Percentiles rank a stretch among this genome's conserved stretches.
These are phyloP conservation scores for Hirudo medicinalis DNA, from an alignment of 1,140 invertebrate species.

Conservation along the genomic window DNA sequence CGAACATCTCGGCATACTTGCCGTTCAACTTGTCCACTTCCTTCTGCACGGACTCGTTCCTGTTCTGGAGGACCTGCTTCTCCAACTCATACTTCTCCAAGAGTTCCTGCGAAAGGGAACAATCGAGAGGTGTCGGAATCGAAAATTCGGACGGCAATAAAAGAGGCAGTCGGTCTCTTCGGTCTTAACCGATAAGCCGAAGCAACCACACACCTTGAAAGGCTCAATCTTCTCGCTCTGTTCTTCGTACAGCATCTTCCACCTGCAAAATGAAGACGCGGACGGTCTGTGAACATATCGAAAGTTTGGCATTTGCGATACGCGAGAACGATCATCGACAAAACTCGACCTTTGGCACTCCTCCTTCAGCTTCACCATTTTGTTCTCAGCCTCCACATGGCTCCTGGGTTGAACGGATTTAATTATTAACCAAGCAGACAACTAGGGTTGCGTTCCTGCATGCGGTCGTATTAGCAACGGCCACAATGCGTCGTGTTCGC, in stretches of 20 bases:
- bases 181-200: not conserved
- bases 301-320: too few species aligned
- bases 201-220: constrained; percentile 25
- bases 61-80: constrained; percentile 33
- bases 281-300: too few species aligned
- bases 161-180: not conserved
- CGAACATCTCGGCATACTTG: constrained; percentile 51
- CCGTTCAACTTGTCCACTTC: constrained; percentile 46
- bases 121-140: not conserved
- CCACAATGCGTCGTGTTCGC: too few species aligned
- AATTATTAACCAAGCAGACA: too few species aligned
- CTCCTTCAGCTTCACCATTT: too few species aligned
- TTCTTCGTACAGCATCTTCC: constrained; percentile 31
- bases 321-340: too few species aligned
- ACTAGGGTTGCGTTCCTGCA: too few species aligned
- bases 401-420: too few species aligned
- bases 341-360: too few species aligned
- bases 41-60: constrained; percentile 32
- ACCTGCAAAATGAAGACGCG: constrained; percentile 26
- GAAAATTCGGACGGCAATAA: not conserved
- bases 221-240: constrained; percentile 32
- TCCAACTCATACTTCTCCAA: constrained; percentile 43
- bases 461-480: too few species aligned
- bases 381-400: too few species aligned
- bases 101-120: constrained; percentile 31